Evolutionary conservation across 64 coral and sea anemone genomes (phyloP), one percentile per base, ranked within the genome.

Genomic region (Pocillopora verrucosa): DNA sequence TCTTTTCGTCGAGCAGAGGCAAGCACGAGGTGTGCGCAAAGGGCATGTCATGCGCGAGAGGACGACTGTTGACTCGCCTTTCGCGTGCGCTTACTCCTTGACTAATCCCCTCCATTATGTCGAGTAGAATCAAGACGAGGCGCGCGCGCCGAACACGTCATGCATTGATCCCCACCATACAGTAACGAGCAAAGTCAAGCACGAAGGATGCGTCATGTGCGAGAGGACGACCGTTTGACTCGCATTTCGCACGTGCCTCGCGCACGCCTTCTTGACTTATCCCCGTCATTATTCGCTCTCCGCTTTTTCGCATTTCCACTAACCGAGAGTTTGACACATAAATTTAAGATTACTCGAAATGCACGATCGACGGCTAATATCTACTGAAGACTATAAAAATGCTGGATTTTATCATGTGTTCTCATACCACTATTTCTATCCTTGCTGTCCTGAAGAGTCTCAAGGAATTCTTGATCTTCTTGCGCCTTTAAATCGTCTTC

Each of bases 401-500:
- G 51, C 24, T 14, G 56, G 58, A 87, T 9, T 82, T 5, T 35
- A 82, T 20, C 19, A 9, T 20, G 0, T 76, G 17, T 56, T 67
- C 41, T 45, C 41, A 45, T 76, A 99, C 96, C 96, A 58, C 95
- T 92, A 26, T 95, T 99, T 65, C 90, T 79, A 22, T 99, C 96
- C 60, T 95, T 99, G 84, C 94, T 95, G 67, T 98, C 96, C 13
- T 86, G 88, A 9, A 99, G 84, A 51, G 96, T 88, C 45, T 99
- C 96, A 35, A 99, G 93, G 15, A 99, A 79, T 38, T 99, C 93
- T 91, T 95, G 93, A 77, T 99, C 96, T 80, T 99, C 96, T 82
- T 99, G 90, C 61, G 96, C 96, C 62, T 93, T 95, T 9, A 95
- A 81, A 56, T 99, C 96, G 86, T 99, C 96, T 69, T 99, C 96